phyloP scores from a whole-genome alignment of 1,140 invertebrate genomes.

The Halictus rubicundus region DNA sequence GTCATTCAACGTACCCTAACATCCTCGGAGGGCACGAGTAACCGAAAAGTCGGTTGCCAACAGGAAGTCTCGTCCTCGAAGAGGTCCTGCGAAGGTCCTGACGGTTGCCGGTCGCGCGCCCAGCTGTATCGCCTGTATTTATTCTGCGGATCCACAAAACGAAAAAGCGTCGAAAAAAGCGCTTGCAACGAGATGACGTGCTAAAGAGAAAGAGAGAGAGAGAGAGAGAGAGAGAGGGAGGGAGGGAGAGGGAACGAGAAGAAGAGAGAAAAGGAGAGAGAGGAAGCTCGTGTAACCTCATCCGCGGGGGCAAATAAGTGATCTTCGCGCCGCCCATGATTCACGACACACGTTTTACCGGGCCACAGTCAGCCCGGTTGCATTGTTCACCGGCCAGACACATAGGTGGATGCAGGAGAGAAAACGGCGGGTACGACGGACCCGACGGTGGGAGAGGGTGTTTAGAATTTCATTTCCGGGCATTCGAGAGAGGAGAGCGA shows the following conservation, averaged over 20 bases:
- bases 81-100: background rate
- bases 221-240: background rate
- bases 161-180: background rate
- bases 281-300: conserved; percentile 54
- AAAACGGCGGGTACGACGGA: conserved; percentile 12
- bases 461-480: conserved; percentile 75
- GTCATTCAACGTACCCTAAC: too few relatives aligned
- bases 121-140: background rate
- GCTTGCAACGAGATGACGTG: background rate
- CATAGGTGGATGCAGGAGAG: conserved; percentile 22
- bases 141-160: background rate
- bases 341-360: conserved; percentile 26
- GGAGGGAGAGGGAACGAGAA: too few relatives aligned
- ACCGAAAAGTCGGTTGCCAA: conserved; percentile 18
- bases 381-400: conserved; percentile 41
- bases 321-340: conserved; percentile 44
- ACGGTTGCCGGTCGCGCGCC: background rate
- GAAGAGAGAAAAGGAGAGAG: too few relatives aligned
- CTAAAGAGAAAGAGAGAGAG: background rate
- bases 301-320: conserved; percentile 29
- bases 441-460: conserved; percentile 56
- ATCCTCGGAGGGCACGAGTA: background rate
- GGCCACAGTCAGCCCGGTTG: conserved; percentile 17
- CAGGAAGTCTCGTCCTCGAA: conserved; percentile 18
- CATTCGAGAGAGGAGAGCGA: conserved; percentile 50